These are phyloP conservation scores for Champsocephalus gunnari DNA, from an alignment of 2,797 vertebrate species.

Conservation along the genomic window DNA sequence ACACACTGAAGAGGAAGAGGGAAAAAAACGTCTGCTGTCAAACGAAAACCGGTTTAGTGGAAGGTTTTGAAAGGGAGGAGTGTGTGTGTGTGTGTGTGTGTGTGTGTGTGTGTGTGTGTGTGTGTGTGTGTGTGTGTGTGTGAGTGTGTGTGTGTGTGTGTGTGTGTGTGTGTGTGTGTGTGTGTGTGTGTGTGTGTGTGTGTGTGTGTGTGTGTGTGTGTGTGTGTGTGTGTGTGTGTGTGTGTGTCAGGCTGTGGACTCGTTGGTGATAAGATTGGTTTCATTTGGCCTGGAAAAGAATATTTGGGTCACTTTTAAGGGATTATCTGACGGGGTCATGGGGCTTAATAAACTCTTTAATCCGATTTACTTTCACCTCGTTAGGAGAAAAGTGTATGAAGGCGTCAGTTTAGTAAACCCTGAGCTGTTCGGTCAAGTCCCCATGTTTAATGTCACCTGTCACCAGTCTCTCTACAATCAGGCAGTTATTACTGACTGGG, in stretches of 20 bases:
- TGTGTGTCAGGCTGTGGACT: slow-evolving; percentile 20
- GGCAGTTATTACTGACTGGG: not conserved
- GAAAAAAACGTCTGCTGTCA: slow-evolving; percentile 19
- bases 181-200: slow-evolving; percentile 24
- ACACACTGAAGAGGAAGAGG: not conserved
- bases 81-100: slow-evolving; percentile 28
- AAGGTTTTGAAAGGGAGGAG: slow-evolving; percentile 37
- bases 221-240: slow-evolving; percentile 19
- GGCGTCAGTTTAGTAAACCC: slow-evolving; percentile 22
- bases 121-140: slow-evolving; percentile 23
- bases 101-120: slow-evolving; percentile 30
- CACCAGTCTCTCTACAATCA: slow-evolving; percentile 15
- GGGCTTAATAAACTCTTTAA: slow-evolving; percentile 50
- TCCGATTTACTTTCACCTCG: slow-evolving; percentile 59
- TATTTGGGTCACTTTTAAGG: slow-evolving; percentile 68
- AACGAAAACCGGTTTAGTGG: slow-evolving; percentile 41
- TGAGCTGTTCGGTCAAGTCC: slow-evolving; percentile 13
- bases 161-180: slow-evolving; percentile 33
- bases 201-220: slow-evolving; percentile 32
- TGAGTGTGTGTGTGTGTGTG: slow-evolving; percentile 24
- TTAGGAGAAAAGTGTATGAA: slow-evolving; percentile 34
- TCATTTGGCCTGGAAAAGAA: slow-evolving; percentile 68
- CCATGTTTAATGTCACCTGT: slow-evolving; percentile 22
- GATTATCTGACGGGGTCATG: slow-evolving; percentile 61
- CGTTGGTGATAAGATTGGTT: slow-evolving; percentile 49